Conservation (phyloP, 2,113 vertebrate genomes). For the Prionailurus bengalensis region DNA sequence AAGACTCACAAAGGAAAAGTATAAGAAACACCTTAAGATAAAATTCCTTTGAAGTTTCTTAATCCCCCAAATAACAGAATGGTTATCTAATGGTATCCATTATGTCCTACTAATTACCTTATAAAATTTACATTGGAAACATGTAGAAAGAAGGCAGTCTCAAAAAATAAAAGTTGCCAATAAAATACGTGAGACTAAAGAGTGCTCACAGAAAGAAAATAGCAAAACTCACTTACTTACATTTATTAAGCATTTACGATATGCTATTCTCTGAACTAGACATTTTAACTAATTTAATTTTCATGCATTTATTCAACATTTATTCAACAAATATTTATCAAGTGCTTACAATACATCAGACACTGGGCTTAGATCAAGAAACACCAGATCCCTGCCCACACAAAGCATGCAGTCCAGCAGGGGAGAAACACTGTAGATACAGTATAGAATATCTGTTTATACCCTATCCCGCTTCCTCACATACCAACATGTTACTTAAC, state of each 20-base stretch:
- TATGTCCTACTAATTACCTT: constrained; percentile 78
- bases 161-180: neutral
- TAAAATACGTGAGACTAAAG: neutral
- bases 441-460: neutral
- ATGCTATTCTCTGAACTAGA: neutral
- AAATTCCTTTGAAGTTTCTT: constrained; percentile 81
- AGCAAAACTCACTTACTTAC: neutral
- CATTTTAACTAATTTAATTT: constrained; percentile 27
- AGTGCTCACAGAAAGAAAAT: neutral
- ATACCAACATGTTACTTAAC: neutral
- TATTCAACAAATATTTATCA: constrained; percentile 3
- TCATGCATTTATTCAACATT: neutral
- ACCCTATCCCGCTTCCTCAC: neutral
- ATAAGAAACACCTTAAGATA: constrained; percentile 81
- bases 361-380: neutral
- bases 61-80: constrained; percentile 76
- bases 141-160: neutral
- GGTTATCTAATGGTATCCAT: constrained; percentile 79
- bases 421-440: neutral
- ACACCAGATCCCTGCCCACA: neutral
- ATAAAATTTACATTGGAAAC: constrained; percentile 49
- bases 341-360: neutral
- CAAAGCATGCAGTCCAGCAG: neutral
- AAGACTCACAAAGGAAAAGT: constrained; percentile 81
- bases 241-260: neutral